These are phyloP conservation scores for Aegithalos caudatus DNA, from an alignment of 2,113 vertebrate genomes.

Conservation along the genomic window DNA sequence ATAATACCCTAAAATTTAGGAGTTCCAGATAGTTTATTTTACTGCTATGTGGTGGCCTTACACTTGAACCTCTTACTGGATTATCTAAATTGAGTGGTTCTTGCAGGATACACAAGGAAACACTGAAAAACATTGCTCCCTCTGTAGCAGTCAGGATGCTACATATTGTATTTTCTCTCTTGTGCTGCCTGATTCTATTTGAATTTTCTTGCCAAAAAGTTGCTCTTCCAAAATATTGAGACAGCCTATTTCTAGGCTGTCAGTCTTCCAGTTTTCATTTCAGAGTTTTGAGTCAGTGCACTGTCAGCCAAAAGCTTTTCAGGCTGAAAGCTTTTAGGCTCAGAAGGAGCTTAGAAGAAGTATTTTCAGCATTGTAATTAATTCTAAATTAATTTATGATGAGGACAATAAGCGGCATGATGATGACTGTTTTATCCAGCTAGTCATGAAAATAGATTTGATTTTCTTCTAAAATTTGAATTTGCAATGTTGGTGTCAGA, in stretches of 20 bases:
- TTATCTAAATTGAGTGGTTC: background rate
- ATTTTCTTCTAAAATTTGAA: background rate
- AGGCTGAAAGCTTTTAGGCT: background rate
- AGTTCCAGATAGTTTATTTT: slow-evolving; percentile 16
- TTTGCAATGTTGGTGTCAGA: background rate
- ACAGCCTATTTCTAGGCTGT: slow-evolving; percentile 42
- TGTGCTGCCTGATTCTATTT: background rate
- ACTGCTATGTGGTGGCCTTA: background rate
- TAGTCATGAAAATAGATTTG: background rate
- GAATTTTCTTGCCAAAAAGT: slow-evolving; percentile 24
- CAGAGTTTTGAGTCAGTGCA: slow-evolving; percentile 19
- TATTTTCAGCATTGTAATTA: background rate
- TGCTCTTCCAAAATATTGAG: slow-evolving; percentile 36
- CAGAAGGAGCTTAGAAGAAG: background rate
- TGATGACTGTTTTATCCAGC: background rate
- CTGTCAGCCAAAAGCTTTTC: slow-evolving; percentile 35
- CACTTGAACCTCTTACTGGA: background rate
- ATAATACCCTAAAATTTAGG: background rate
- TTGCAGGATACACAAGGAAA: background rate
- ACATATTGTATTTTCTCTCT: slow-evolving; percentile 8
- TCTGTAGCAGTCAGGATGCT: background rate
- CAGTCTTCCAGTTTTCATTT: slow-evolving; percentile 42
- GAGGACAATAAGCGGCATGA: background rate
- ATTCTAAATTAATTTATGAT: slow-evolving; percentile 4
- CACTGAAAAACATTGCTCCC: background rate